Conservation (phyloP, 1,140 invertebrate genomes). For the Drosophila asahinai region DNA sequence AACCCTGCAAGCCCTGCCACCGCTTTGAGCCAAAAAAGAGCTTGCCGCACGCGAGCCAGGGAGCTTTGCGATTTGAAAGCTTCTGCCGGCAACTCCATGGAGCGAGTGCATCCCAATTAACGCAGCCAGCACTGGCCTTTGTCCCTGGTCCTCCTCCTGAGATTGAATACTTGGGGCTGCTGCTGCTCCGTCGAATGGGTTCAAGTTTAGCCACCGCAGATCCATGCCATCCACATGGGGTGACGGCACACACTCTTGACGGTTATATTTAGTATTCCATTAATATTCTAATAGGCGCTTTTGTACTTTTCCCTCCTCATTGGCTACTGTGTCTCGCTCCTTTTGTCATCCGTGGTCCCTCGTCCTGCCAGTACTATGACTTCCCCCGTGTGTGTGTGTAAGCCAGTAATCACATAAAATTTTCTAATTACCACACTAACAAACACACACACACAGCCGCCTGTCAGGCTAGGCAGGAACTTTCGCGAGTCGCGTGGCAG, state of each 20-base stretch:
- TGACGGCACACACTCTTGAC: slow-evolving; percentile 4
- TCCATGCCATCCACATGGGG: background rate
- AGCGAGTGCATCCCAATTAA: background rate
- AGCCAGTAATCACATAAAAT: slow-evolving; percentile 79
- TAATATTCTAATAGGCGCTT: slow-evolving; percentile 84
- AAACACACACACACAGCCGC: slow-evolving; percentile 19
- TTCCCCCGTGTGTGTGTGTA: slow-evolving; percentile 4
- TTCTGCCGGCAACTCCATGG: background rate
- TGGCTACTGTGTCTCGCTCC: slow-evolving; percentile 41
- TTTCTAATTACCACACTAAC: slow-evolving; percentile 76
- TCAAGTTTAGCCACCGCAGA: slow-evolving; percentile 12
- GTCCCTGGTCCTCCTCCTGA: background rate
- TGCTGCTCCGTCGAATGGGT: background rate
- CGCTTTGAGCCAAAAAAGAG: slow-evolving; percentile 47
- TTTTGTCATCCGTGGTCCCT: slow-evolving; percentile 42
- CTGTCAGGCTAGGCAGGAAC: slow-evolving; percentile 30
- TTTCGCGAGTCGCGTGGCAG: slow-evolving; percentile 41
- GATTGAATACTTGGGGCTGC: background rate
- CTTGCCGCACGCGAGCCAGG: slow-evolving; percentile 8
- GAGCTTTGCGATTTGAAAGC: slow-evolving; percentile 22
- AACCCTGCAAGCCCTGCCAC: background rate
- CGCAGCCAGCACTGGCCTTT: background rate
- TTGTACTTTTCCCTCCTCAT: slow-evolving; percentile 78
- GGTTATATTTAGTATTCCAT: slow-evolving; percentile 82
- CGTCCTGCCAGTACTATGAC: background rate